A percentile compares a stretch with the other conserved stretches of the same genome.
Conservation (phyloP, 92 coral and sea anemone genomes). For the Pocillopora grandis region DNA sequence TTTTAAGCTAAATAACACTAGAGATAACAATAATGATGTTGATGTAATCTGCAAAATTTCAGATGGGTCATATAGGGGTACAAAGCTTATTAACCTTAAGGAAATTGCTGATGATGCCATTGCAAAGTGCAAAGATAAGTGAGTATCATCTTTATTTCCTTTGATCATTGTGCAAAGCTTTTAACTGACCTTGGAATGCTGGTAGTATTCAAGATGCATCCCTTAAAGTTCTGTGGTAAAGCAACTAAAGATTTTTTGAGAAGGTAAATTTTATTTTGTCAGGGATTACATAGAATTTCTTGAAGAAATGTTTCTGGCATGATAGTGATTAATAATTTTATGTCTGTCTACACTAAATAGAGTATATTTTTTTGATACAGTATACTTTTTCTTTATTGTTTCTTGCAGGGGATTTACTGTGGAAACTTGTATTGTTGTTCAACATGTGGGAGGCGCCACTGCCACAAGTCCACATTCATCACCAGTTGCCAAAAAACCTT, state of each 20-base stretch:
- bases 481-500: conserved; percentile 81
- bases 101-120: conserved; percentile 91
- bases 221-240: no score
- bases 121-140: conserved; percentile 71
- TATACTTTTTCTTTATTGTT: background rate
- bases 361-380: background rate
- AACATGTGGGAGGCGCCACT: conserved; percentile 62
- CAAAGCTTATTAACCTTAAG: conserved; percentile 80
- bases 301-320: background rate
- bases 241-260: no score
- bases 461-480: conserved; percentile 47
- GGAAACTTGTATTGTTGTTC: conserved; percentile 83
- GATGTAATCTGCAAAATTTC: background rate
- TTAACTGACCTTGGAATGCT: background rate
- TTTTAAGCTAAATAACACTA: no score
- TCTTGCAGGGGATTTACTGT: conserved; percentile 70
- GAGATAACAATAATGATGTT: no score
- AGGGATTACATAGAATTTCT: background rate
- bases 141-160: conserved; percentile 2
- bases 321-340: background rate
- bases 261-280: no score
- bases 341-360: background rate
- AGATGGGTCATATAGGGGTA: conserved; percentile 96
- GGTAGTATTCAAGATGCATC: no score
- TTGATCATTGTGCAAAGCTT: background rate